Evolutionary conservation across 2,888 invertebrate genomes (phyloP).

Genomic region (Leptopilina drosophilae): DNA sequence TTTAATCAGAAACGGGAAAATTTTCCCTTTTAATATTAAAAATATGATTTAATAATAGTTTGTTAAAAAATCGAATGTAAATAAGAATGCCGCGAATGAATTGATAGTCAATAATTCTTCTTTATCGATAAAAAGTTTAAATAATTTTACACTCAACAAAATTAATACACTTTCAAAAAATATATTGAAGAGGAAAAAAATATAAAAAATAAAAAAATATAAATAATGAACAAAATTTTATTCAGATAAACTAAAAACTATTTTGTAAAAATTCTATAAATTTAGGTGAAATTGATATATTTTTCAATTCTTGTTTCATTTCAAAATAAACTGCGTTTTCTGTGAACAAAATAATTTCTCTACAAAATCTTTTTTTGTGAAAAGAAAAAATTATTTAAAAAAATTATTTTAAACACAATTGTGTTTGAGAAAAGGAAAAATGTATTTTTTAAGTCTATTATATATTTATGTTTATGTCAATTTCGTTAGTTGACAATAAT

Average conservation of each 20-base stretch:
- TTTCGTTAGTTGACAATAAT: neutral
- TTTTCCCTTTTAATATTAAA: constrained; percentile 10
- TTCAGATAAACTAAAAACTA: too few relatives aligned
- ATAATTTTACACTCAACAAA: neutral
- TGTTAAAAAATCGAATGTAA: constrained; percentile 2
- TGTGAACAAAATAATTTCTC: too few relatives aligned
- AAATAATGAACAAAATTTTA: too few relatives aligned
- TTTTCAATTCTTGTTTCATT: too few relatives aligned
- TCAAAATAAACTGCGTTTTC: too few relatives aligned
- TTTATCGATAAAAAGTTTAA: neutral
- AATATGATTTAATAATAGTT: neutral
- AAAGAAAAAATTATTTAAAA: too few relatives aligned
- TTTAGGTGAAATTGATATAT: too few relatives aligned
- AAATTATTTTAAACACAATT: neutral
- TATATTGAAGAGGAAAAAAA: neutral
- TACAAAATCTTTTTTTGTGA: neutral
- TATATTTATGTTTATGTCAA: too few relatives aligned
- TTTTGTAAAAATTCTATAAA: too few relatives aligned
- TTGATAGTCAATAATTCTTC: too few relatives aligned
- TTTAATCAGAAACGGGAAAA: neutral
- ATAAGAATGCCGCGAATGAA: neutral
- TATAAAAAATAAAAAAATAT: neutral
- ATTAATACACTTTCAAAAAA: too few relatives aligned
- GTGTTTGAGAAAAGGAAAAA: neutral
- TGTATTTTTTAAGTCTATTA: too few relatives aligned